Conservation (phyloP, 2,797 vertebrate genomes). For the Sebastes cheni region DNA sequence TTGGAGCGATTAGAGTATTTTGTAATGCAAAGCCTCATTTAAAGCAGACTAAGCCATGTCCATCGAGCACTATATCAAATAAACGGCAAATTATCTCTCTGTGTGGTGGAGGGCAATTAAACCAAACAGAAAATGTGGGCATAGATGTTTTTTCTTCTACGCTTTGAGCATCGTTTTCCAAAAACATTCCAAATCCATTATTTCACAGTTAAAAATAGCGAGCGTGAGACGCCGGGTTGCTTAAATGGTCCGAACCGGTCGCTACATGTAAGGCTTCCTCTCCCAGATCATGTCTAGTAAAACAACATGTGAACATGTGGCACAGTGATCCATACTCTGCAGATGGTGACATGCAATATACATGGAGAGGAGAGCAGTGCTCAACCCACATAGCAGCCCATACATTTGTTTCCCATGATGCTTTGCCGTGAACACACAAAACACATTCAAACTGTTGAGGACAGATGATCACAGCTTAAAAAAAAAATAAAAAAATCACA, state of each 20-base stretch:
- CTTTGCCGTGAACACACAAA: not conserved
- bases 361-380: slow-evolving; percentile 31
- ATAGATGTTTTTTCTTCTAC: slow-evolving; percentile 13
- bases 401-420: slow-evolving; percentile 13
- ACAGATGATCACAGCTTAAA: not conserved
- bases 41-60: slow-evolving; percentile 30
- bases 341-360: slow-evolving; percentile 69
- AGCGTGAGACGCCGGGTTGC: slow-evolving; percentile 11
- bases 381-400: slow-evolving; percentile 17
- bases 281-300: slow-evolving; percentile 7
- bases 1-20: slow-evolving; percentile 40
- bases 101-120: slow-evolving; percentile 27
- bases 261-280: not conserved
- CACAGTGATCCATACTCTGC: slow-evolving; percentile 38
- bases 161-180: slow-evolving; percentile 25
- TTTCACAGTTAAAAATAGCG: slow-evolving; percentile 42
- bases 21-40: slow-evolving; percentile 55
- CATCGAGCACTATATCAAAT: slow-evolving; percentile 16
- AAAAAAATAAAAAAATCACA: not conserved
- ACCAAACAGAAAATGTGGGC: slow-evolving; percentile 22
- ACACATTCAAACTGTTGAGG: not conserved
- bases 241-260: not conserved
- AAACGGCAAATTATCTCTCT: slow-evolving; percentile 29
- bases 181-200: slow-evolving; percentile 45
- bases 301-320: slow-evolving; percentile 47